Percentiles rank a stretch among this genome's conserved stretches.
Conservation (phyloP, 1,140 invertebrate genomes). For the Macrobrachium nipponense region DNA sequence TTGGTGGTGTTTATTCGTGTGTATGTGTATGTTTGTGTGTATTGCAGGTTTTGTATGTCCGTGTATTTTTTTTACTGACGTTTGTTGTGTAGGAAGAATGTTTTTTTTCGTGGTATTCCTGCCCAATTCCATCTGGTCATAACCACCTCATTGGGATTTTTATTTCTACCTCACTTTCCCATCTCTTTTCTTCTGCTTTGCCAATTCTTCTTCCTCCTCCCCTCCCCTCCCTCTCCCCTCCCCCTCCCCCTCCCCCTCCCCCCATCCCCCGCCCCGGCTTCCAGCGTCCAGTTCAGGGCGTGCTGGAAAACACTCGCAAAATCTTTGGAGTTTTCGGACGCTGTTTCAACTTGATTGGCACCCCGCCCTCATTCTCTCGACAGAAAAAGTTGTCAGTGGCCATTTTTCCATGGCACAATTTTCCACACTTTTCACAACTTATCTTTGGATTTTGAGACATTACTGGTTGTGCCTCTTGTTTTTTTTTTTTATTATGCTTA, state of each 20-base stretch:
- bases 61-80: not conserved
- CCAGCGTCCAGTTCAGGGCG: not conserved
- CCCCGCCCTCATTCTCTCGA: conserved; percentile 46
- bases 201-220: conserved; percentile 3
- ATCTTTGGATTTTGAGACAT: conserved; percentile 40
- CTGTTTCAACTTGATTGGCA: conserved; percentile 60
- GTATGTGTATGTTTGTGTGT: conserved; percentile 21
- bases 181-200: conserved; percentile 6
- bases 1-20: not conserved
- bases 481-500: too few relatives aligned
- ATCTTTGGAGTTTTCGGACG: conserved; percentile 41
- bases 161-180: not conserved
- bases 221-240: not conserved
- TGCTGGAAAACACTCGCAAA: conserved; percentile 25
- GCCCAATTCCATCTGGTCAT: too few relatives aligned
- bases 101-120: too few relatives aligned
- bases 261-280: not conserved
- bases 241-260: not conserved
- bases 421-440: conserved; percentile 47
- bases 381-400: conserved; percentile 52
- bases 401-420: conserved; percentile 54
- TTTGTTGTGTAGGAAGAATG: not conserved
- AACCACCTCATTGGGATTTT: not conserved
- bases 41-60: not conserved
- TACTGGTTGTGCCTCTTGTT: not conserved